Evolutionary conservation across 1,140 invertebrate genomes (phyloP), one percentile per base, ranked within the genome.

Genomic region (Sycophila sp.): DNA sequence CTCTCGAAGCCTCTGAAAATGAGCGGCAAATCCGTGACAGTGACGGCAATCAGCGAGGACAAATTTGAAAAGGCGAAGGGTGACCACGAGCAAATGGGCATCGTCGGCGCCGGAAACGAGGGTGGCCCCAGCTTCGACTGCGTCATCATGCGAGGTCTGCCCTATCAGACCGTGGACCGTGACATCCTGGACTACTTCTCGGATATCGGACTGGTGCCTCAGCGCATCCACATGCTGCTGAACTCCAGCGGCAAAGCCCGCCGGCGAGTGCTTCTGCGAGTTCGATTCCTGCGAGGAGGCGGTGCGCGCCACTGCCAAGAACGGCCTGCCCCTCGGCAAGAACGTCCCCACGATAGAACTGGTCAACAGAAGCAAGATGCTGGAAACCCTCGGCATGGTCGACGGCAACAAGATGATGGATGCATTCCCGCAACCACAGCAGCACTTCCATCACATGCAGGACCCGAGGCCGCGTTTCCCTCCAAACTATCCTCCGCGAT

Each of bases 191-290:
- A 94, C 51, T 95, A 95, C 75, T 93, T 96, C 73, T 90, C 90
- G 0, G 91, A 94, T 49, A 90, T 93, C 19, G 91, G 92, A 11
- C 86, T 95, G 2, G 89, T 91, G 0, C 94, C 94, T 0, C 87
- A 89, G 28, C 89, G 92, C 68, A 94, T 96, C 68, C 93, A 95
- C 76, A 89, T 95, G 67, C 88, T 96, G 81, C 85, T 91, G 13
- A 92, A 92, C 73, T 82, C 89, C 7, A 87, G 87, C 47, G 90
- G 91, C 2, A 87, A n/a, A 90, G 69, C 92, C 93, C 0, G 90
- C 90, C 0, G 95, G 95, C 0, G 92, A 95, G 73, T 95, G 94
- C 38, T 95, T 94, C 79, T 94, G 95, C 74, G 94, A 97, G 79
- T 97, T 97, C 79, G 83, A 87, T 10, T 89, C 88, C 15, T 69